Percentiles rank a stretch among this genome's conserved stretches.
These are phyloP conservation scores for Nymphalis io DNA, from an alignment of 1,140 invertebrate genomes.

Conservation along the genomic window DNA sequence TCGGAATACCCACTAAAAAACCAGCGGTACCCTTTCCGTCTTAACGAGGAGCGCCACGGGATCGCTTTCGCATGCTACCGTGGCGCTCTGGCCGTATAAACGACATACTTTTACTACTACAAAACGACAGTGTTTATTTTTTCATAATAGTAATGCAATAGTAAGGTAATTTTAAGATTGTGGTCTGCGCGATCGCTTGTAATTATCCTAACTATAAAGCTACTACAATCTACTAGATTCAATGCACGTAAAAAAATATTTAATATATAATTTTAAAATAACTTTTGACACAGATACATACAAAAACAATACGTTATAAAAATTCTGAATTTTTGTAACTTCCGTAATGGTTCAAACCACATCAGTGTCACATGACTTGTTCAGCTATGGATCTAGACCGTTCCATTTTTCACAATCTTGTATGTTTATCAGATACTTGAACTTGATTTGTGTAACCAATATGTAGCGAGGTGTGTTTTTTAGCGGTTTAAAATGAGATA, in stretches of 20 bases:
- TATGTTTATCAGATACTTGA: conserved; percentile 52
- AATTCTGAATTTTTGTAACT: not conserved
- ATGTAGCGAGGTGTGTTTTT: conserved; percentile 57
- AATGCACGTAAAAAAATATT: not conserved
- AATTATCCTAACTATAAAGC: conserved; percentile 26
- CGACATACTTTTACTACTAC: conserved; percentile 26
- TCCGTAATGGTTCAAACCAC: conserved; percentile 23
- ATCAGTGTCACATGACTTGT: conserved; percentile 26
- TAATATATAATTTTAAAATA: too few species aligned
- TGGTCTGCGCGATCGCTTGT: conserved; percentile 20
- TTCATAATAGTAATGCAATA: conserved; percentile 30
- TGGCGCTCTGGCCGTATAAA: too few species aligned
- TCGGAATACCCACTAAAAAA: too few species aligned
- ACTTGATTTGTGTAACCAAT: conserved; percentile 57
- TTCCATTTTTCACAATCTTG: conserved; percentile 54
- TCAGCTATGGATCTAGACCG: conserved; percentile 43
- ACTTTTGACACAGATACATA: too few species aligned
- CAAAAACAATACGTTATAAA: not conserved
- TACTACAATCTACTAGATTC: conserved; percentile 21
- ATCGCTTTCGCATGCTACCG: too few species aligned
- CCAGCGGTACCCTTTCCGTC: too few species aligned
- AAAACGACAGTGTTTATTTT: conserved; percentile 24
- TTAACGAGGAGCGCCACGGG: too few species aligned
- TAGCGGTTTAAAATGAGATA: conserved; percentile 68
- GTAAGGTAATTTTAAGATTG: conserved; percentile 34